These are phyloP conservation scores for Malthinus flaveolus DNA, from an alignment of 2,888 invertebrate species.

Conservation along the genomic window DNA sequence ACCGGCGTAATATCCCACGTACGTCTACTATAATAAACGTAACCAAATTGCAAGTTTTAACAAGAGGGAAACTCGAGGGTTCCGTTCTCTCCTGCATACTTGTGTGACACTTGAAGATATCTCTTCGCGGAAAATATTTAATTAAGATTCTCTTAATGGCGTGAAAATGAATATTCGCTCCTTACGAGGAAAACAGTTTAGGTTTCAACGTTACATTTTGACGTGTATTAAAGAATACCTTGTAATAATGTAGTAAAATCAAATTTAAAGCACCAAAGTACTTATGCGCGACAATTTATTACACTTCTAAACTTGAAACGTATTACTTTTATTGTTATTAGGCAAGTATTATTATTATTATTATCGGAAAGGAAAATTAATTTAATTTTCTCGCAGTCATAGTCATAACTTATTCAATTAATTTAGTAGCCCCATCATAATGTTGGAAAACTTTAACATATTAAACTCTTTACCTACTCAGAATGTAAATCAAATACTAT, in stretches of 20 bases:
- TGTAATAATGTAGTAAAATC: constrained; percentile 27
- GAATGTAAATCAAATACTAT: no score
- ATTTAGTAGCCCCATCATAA: no score
- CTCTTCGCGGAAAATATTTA: constrained; percentile 55
- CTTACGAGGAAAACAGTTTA: constrained; percentile 43
- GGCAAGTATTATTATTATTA: no score
- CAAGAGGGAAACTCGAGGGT: constrained; percentile 29
- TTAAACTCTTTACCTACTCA: no score
- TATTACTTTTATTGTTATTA: not conserved
- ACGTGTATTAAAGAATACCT: constrained; percentile 31
- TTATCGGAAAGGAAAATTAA: no score
- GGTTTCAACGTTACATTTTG: constrained; percentile 37
- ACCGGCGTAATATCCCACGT: constrained; percentile 32
- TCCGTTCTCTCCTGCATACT: constrained; percentile 50
- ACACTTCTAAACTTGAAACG: constrained; percentile 1
- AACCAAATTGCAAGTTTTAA: constrained; percentile 33
- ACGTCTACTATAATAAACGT: constrained; percentile 22
- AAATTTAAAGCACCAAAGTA: constrained; percentile 13
- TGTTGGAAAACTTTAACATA: no score
- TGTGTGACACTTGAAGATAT: constrained; percentile 57
- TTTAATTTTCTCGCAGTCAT: no score
- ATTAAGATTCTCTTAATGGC: constrained; percentile 54
- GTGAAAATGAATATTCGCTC: constrained; percentile 47
- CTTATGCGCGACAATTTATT: constrained; percentile 4
- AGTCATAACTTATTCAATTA: no score